Evolutionary conservation across 2,797 vertebrate species (phyloP), one percentile per base, ranked within the genome.

Genomic region (Platyrinchus mystaceus): DNA sequence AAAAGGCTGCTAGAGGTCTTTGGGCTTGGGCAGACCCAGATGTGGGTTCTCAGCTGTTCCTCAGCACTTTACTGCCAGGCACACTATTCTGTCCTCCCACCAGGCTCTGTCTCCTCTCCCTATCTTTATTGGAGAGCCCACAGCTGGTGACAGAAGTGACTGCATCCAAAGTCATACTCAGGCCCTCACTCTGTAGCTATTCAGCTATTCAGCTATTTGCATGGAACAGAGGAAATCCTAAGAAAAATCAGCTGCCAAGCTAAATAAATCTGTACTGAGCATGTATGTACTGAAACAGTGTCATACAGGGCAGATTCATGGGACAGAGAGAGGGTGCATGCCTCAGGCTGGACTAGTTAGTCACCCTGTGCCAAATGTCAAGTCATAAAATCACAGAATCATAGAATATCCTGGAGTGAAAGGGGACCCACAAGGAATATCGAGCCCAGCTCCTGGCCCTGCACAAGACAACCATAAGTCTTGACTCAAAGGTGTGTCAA

Each of bases 1-100:
- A 96, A 95, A 95, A 86, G 83, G 77, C 85, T 94, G 69, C 55
- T 36, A 71, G 58, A 86, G 74, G 78, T 79, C 79, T 85, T 34
- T 64, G 79, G 84, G 30, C 30, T 64, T 11, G 0, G 59, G 15
- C 50, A 89, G 67, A 63, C 55, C 63, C 88, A 82, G 30, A 0
- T 28, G 41, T 44, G 28, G 23, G 8, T 77, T 52, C 50, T 52
- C 34, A 3, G 0, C 47, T 59, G 39, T 27, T 75, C 14, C 47
- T 94, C 59, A 32, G 59, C 44, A 41, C 24, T 78, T 91, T 47
- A 62, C 36, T 87, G 52, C 21, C 81, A 83, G 68, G 41, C 63
- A 76, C n/a, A 3, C 21, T 59, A 37, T 52, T 56, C 69, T 88
- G 27, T 24, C 59, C 43, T 86, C 36, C 28, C 1, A 2, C 67